These are phyloP conservation scores for Anguilla anguilla DNA, from an alignment of 2,797 vertebrate species.

Conservation along the genomic window DNA sequence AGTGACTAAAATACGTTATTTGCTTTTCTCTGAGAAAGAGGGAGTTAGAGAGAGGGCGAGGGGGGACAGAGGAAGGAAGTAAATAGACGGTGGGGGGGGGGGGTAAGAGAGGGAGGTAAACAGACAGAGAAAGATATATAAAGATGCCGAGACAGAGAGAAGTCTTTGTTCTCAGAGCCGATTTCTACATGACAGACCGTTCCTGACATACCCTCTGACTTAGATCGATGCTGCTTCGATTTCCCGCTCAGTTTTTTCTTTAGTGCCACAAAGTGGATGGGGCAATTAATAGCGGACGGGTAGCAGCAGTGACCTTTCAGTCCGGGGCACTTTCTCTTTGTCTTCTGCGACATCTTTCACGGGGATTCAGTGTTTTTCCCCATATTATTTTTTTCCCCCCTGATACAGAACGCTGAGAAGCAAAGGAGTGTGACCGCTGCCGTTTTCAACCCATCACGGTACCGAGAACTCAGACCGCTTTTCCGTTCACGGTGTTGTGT, in stretches of 20 bases:
- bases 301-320: slow-evolving; percentile 22
- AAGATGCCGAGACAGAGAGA: background rate
- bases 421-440: background rate
- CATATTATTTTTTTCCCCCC: slow-evolving; percentile 12
- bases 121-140: background rate
- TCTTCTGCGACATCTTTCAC: background rate
- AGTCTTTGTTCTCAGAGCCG: background rate
- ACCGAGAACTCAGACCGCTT: background rate
- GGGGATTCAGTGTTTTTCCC: background rate
- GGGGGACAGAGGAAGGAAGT: too few species aligned
- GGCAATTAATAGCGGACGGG: background rate
- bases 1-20: background rate
- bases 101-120: too few species aligned
- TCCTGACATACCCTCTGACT: background rate
- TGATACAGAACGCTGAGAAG: background rate
- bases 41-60: background rate
- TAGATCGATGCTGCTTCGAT: background rate
- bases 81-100: too few species aligned
- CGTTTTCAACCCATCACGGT: too few species aligned
- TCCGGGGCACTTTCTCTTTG: background rate
- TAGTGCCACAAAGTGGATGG: background rate
- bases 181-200: background rate
- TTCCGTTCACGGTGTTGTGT: background rate
- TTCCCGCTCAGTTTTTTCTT: background rate
- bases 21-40: background rate